Evolutionary conservation across 2,888 invertebrate species (phyloP).

Genomic region (Xylocampa areola): DNA sequence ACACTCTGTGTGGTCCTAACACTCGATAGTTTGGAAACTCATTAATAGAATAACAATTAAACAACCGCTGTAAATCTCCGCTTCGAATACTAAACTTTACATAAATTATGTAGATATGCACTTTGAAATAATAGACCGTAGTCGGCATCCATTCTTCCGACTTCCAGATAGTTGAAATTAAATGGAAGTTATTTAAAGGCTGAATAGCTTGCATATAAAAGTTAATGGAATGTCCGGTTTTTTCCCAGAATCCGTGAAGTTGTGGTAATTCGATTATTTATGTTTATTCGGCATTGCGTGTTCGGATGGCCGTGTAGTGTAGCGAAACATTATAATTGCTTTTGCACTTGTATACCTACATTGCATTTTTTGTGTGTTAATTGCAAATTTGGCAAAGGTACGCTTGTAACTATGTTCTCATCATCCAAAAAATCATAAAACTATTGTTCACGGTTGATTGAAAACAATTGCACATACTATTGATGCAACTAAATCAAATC

Average conservation of each 20-base stretch:
- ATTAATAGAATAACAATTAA: constrained; percentile 59
- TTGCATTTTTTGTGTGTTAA: constrained; percentile 25
- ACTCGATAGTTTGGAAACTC: constrained; percentile 49
- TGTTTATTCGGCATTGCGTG: constrained; percentile 41
- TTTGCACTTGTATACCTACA: constrained; percentile 10
- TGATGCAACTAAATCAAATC: constrained; percentile 3
- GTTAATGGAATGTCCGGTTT: constrained; percentile 26
- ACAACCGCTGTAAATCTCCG: constrained; percentile 48
- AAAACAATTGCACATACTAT: not conserved
- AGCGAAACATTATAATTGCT: constrained; percentile 47
- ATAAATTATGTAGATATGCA: constrained; percentile 50
- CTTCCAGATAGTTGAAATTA: constrained; percentile 28
- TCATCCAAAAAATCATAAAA: constrained; percentile 23
- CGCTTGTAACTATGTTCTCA: constrained; percentile 8
- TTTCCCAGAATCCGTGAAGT: constrained; percentile 35
- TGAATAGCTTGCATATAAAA: constrained; percentile 20
- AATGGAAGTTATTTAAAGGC: constrained; percentile 31
- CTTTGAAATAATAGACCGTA: constrained; percentile 34
- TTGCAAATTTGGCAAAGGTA: constrained; percentile 2
- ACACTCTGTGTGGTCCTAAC: constrained; percentile 66
- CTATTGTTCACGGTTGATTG: constrained; percentile 1
- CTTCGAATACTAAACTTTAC: constrained; percentile 35
- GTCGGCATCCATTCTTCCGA: constrained; percentile 17
- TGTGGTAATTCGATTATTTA: constrained; percentile 26
- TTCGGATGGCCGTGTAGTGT: constrained; percentile 27